These are phyloP conservation scores for Rhamphomyia laevipes DNA, from an alignment of 2,888 invertebrate genomes.

Conservation along the genomic window DNA sequence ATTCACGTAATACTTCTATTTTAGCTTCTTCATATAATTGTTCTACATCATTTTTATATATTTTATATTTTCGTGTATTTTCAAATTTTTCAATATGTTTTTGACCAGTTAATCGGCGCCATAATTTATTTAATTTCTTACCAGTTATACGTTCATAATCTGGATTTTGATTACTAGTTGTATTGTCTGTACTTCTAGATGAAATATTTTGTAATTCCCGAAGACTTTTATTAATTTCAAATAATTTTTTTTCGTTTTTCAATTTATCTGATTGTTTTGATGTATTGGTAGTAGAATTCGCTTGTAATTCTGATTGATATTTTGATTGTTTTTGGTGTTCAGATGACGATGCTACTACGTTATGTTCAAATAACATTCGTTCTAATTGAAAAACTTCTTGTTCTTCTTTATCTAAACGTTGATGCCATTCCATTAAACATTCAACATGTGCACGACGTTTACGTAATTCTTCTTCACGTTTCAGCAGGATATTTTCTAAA, in stretches of 20 bases:
- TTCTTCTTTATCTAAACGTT: constrained; percentile 42
- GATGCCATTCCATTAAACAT: constrained; percentile 43
- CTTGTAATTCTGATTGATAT: neutral
- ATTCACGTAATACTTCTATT: constrained; percentile 19
- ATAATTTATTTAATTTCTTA: constrained; percentile 37
- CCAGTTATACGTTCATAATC: constrained; percentile 28
- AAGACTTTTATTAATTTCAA: constrained; percentile 28
- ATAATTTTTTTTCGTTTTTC: constrained; percentile 25
- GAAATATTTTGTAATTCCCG: constrained; percentile 24
- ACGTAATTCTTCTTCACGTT: constrained; percentile 39
- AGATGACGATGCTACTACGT: constrained; percentile 7
- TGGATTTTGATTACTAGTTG: constrained; percentile 6
- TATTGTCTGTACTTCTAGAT: constrained; percentile 8
- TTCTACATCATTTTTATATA: constrained; percentile 36
- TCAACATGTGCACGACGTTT: constrained; percentile 40
- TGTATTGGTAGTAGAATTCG: neutral
- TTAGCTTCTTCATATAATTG: constrained; percentile 37
- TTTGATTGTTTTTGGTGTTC: constrained; percentile 1
- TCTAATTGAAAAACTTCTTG: constrained; percentile 41
- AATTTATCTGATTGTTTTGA: constrained; percentile 2
- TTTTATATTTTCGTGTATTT: constrained; percentile 30
- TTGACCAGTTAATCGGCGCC: constrained; percentile 37
- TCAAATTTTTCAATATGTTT: constrained; percentile 32
- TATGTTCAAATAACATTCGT: constrained; percentile 24
- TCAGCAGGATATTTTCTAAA: constrained; percentile 29